These are phyloP conservation scores for Thelaira solivaga DNA, from an alignment of 2,888 invertebrate genomes.

Conservation along the genomic window DNA sequence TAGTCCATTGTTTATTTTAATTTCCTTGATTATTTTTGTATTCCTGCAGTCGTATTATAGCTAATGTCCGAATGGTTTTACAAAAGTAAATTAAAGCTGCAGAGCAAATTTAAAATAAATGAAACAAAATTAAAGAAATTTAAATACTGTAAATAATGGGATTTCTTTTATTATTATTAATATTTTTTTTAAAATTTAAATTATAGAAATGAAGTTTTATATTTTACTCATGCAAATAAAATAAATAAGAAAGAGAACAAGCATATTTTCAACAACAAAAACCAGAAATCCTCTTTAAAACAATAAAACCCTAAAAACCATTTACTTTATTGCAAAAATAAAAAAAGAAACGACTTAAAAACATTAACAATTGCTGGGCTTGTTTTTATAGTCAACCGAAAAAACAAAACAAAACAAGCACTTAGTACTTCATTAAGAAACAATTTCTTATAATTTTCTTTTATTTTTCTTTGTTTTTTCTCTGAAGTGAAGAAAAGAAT, in stretches of 20 bases:
- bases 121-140: no score
- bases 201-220: no score
- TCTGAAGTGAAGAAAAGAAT: conserved; percentile 10
- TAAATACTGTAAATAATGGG: no score
- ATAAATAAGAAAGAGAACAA: no score
- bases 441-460: conserved; percentile 41
- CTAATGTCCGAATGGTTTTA: no score
- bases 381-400: conserved; percentile 12
- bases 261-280: background rate
- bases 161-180: no score
- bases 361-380: conserved; percentile 26
- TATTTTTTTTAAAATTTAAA: no score
- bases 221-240: no score
- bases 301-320: conserved; percentile 40
- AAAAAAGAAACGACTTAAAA: background rate
- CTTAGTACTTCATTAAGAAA: conserved; percentile 54
- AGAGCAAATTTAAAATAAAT: no score
- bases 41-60: background rate
- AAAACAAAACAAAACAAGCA: conserved; percentile 25
- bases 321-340: conserved; percentile 30
- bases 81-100: no score
- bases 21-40: conserved; percentile 38
- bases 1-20: conserved; percentile 42
- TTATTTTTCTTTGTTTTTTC: conserved; percentile 8
- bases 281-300: conserved; percentile 4